Percentiles rank a stretch among this genome's conserved stretches.
phyloP scores from a whole-genome alignment of 1,140 invertebrate species.

The Rhagoletis pomonella region DNA sequence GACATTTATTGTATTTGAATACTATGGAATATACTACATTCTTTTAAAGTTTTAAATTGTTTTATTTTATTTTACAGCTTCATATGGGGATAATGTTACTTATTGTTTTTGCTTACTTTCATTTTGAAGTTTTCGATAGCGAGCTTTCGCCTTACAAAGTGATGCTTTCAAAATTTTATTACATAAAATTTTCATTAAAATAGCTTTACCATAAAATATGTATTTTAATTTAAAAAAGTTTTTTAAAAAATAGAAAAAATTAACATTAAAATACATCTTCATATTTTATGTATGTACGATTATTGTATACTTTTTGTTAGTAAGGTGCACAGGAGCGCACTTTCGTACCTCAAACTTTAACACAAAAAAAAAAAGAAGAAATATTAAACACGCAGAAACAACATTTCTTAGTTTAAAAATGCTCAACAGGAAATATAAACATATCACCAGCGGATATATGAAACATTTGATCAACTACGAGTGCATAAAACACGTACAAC shows the following conservation, averaged over 20 bases:
- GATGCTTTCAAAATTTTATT: slow-evolving; percentile 28
- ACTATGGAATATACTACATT: too few species aligned
- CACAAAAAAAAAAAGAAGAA: background rate
- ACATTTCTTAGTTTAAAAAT: slow-evolving; percentile 22
- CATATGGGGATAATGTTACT: too few species aligned
- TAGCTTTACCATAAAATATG: slow-evolving; percentile 33
- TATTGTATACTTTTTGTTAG: background rate
- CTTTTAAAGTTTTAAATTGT: too few species aligned
- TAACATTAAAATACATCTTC: background rate
- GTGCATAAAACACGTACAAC: background rate
- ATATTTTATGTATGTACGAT: background rate
- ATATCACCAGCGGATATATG: background rate
- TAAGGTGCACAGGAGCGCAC: background rate
- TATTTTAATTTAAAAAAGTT: slow-evolving; percentile 15
- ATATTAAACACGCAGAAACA: background rate
- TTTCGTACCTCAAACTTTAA: too few species aligned
- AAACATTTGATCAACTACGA: background rate
- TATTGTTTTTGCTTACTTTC: background rate
- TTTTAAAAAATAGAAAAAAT: slow-evolving; percentile 27
- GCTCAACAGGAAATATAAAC: slow-evolving; percentile 8
- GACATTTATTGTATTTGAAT: too few species aligned
- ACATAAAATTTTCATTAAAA: slow-evolving; percentile 49
- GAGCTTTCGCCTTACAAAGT: background rate
- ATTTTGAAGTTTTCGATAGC: background rate
- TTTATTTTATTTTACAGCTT: too few species aligned